phyloP scores from a whole-genome alignment of 2,888 invertebrate species.

The Drosophila crucigera region DNA sequence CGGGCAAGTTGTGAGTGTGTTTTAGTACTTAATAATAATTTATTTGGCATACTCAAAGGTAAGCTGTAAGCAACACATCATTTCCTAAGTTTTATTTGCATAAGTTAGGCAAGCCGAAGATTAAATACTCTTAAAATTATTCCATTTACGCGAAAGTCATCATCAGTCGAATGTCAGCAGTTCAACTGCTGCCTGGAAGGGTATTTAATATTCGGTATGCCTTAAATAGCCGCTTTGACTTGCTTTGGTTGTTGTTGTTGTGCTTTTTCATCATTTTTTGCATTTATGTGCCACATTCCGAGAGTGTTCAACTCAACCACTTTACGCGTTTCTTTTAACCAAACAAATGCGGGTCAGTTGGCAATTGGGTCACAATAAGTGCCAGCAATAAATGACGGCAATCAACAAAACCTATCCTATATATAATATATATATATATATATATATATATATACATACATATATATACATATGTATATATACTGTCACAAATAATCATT shows the following conservation, averaged over 20 bases:
- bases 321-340: conserved; percentile 45
- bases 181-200: not conserved
- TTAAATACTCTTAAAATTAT: not conserved
- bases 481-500: conserved; percentile 6
- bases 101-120: not conserved
- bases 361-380: conserved; percentile 60
- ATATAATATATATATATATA: not conserved
- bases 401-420: not conserved
- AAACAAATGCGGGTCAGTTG: conserved; percentile 62
- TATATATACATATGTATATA: not conserved
- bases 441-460: not conserved
- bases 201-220: not conserved
- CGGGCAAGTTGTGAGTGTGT: not conserved
- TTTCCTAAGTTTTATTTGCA: not conserved
- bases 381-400: conserved; percentile 1
- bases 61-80: not conserved
- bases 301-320: conserved; percentile 28
- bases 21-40: not conserved
- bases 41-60: not conserved
- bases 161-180: accelerated
- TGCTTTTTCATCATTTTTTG: conserved; percentile 17
- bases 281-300: conserved; percentile 5
- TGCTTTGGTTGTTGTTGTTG: not conserved
- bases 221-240: accelerated
- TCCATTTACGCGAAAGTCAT: not conserved